Conservation (phyloP, 1,140 invertebrate genomes). For the Drosophila nebulosa region DNA sequence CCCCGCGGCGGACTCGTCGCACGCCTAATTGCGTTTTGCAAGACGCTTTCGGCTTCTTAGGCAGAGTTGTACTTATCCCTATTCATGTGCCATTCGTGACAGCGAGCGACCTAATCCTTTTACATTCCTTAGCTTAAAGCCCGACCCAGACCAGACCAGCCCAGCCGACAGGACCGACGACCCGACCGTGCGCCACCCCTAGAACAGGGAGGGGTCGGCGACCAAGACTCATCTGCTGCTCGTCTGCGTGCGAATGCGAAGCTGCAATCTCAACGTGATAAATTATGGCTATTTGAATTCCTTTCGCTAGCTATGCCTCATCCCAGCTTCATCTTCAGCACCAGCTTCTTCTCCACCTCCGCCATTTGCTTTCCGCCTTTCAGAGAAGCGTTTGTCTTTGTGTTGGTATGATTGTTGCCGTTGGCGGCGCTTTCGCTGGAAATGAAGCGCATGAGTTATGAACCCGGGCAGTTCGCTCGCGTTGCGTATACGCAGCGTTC, state of each 20-base stretch:
- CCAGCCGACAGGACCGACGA: background rate
- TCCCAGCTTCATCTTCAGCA: background rate
- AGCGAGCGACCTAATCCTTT: constrained; percentile 35
- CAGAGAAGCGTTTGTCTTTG: constrained; percentile 10
- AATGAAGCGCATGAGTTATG: constrained; percentile 69
- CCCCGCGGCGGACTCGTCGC: constrained; percentile 34
- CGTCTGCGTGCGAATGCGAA: constrained; percentile 46
- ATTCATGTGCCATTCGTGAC: background rate
- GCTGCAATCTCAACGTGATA: constrained; percentile 72
- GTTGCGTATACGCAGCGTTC: constrained; percentile 54
- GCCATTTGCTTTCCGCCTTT: background rate
- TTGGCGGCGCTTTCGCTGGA: constrained; percentile 23
- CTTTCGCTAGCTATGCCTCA: constrained; percentile 33
- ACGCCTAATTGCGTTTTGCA: constrained; percentile 50
- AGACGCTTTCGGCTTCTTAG: constrained; percentile 24
- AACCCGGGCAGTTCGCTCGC: constrained; percentile 41
- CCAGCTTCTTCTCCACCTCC: background rate
- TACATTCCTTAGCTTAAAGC: constrained; percentile 22
- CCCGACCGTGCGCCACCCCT: background rate
- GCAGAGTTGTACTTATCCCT: background rate
- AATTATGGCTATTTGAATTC: constrained; percentile 72
- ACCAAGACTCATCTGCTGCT: constrained; percentile 35
- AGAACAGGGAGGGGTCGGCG: background rate
- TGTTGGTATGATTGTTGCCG: constrained; percentile 15
- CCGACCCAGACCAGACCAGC: background rate